Conservation (phyloP, 2,888 invertebrate species). For the Microplitis deprimator region DNA sequence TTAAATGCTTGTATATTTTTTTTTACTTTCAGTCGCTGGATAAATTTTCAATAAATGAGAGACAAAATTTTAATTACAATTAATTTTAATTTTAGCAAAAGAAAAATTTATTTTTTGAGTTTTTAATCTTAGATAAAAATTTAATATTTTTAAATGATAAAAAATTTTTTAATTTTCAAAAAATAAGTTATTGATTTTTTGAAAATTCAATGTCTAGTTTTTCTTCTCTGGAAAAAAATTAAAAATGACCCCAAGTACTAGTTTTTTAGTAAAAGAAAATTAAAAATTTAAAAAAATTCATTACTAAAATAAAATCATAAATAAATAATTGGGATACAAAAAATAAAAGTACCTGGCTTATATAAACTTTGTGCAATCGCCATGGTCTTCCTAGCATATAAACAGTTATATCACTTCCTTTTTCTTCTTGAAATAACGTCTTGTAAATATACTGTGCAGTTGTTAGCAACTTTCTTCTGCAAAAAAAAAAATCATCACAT, state of each 20-base stretch:
- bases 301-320: neutral
- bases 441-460: constrained; percentile 86
- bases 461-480: constrained; percentile 78
- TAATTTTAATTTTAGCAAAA: neutral
- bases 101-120: no score
- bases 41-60: no score
- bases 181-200: no score
- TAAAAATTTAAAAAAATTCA: neutral
- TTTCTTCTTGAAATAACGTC: constrained; percentile 82
- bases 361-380: constrained; percentile 84
- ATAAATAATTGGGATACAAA: constrained; percentile 13
- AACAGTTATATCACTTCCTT: constrained; percentile 83
- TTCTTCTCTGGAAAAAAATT: no score
- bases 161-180: no score
- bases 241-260: no score
- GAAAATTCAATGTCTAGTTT: no score
- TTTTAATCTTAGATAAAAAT: constrained; percentile 21
- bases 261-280: neutral
- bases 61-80: constrained; percentile 15
- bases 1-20: no score
- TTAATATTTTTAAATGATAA: neutral
- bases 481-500: constrained; percentile 43
- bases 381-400: constrained; percentile 81
- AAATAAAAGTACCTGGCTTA: constrained; percentile 75
- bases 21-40: no score